Percentiles rank a stretch among this genome's conserved stretches.
These are phyloP conservation scores for Hydroisotoma schaefferi DNA, from an alignment of 2,888 invertebrate species.

Conservation along the genomic window DNA sequence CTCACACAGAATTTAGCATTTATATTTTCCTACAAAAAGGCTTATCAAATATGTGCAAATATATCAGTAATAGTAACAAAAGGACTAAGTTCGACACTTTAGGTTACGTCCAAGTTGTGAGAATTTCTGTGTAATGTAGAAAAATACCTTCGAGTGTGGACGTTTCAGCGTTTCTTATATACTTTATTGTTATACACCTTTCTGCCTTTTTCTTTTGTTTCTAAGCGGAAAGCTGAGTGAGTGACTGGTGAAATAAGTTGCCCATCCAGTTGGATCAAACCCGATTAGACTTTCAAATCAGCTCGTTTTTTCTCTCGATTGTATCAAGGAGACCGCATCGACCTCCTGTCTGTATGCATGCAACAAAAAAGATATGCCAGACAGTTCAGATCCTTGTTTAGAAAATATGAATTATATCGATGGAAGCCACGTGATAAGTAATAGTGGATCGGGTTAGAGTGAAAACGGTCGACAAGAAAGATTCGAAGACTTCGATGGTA, in stretches of 20 bases:
- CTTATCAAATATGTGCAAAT: too few species aligned
- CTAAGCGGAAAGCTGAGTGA: neutral
- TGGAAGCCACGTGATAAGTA: neutral
- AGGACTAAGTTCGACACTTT: too few species aligned
- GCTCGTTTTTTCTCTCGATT: constrained; percentile 23
- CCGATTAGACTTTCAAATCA: constrained; percentile 43
- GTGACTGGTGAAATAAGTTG: neutral
- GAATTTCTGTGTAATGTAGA: neutral
- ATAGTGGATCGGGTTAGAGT: neutral
- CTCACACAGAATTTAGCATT: too few species aligned
- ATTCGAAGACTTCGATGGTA: too few species aligned
- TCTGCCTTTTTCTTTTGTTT: neutral
- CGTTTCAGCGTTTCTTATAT: too few species aligned
- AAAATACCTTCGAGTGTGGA: too few species aligned
- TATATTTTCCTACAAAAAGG: too few species aligned
- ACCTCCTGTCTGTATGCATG: neutral
- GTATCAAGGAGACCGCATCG: too few species aligned
- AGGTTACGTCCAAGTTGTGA: neutral
- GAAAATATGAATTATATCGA: neutral
- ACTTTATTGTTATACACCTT: too few species aligned
- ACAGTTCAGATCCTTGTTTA: constrained; percentile 10
- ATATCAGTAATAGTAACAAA: too few species aligned
- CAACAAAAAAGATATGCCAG: constrained; percentile 39
- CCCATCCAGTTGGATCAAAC: constrained; percentile 7
- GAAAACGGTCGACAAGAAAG: too few species aligned